Evolutionary conservation across 2,797 vertebrate genomes (phyloP), one percentile per base, ranked within the genome.

Genomic region (Fistularia tabacaria): DNA sequence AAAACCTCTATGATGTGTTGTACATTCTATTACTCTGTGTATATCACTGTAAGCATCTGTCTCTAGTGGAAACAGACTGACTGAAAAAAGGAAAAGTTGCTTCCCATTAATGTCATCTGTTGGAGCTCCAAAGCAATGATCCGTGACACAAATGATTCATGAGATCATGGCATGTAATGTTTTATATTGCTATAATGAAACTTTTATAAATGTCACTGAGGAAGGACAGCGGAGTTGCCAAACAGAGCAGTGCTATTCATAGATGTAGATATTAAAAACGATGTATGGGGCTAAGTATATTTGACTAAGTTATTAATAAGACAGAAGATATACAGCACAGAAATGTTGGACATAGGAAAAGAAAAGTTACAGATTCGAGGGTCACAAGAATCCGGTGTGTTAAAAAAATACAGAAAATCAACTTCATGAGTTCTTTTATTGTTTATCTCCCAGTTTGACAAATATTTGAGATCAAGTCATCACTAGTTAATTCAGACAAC

Each of bases 161-260:
- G 79, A 73, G 74, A 72, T 70, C 50, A 10, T 59, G 78, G 71
- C 76, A 70, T 77, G 81, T 64, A 73, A 79, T 73, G 80, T 81
- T 84, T 85, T 85, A 78, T 80, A 82, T 48, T 49, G 66, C 71
- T 36, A 66, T 79, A 64, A 80, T 87, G 61, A 85, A 88, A 89
- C 67, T 80, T 87, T 88, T 80, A 85, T 81, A 83, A 84, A 86
- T 84, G 84, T 73, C 85, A 80, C 65, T 46, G 7, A 69, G 75
- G 66, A 58, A 66, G 59, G 63, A 68, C 58, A 51, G 46, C 37
- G 9, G 59, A 51, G 55, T 57, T 59, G 45, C 51, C 13, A 46
- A 55, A 63, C 36, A 45, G 54, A 47, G 59, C 36, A 3, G 38
- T 14, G 57, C 76, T 73, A 70, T 74, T 69, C 64, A 69, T 64